Percentiles rank a stretch among this genome's conserved stretches.
These are phyloP conservation scores for Tetranychus truncatus DNA, from an alignment of 2,888 invertebrate genomes.

Conservation along the genomic window DNA sequence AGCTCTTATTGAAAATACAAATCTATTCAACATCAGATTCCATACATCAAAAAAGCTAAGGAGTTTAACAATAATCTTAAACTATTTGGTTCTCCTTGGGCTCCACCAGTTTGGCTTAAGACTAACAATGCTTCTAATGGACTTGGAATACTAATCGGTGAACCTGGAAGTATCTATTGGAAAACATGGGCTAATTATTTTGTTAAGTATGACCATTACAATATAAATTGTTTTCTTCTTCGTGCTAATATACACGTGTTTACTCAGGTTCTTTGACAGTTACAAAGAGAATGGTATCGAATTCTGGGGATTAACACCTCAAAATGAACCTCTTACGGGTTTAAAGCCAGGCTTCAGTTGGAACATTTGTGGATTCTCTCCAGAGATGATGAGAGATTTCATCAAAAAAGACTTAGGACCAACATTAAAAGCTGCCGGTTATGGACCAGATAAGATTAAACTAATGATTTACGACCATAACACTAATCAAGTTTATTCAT, in stretches of 20 bases:
- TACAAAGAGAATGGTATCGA: constrained; percentile 47
- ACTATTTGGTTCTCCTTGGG: constrained; percentile 40
- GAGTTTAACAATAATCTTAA: constrained; percentile 26
- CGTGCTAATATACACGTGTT: no score
- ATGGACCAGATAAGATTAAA: constrained; percentile 39
- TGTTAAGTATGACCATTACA: constrained; percentile 38
- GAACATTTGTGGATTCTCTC: constrained; percentile 22
- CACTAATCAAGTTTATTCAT: background rate
- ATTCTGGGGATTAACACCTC: constrained; percentile 64
- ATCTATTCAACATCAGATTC: constrained; percentile 30
- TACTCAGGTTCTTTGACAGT: constrained; percentile 49
- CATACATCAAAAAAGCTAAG: constrained; percentile 32
- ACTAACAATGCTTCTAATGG: constrained; percentile 36
- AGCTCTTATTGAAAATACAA: background rate
- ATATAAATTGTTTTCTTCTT: no score
- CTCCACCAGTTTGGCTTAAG: constrained; percentile 41
- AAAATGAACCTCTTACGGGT: constrained; percentile 54
- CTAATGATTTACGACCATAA: constrained; percentile 54
- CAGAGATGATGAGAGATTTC: constrained; percentile 44
- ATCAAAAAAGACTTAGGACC: constrained; percentile 55
- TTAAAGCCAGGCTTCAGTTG: constrained; percentile 37
- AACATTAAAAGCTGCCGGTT: constrained; percentile 42
- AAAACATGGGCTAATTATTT: constrained; percentile 65
- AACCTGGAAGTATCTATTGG: constrained; percentile 40
- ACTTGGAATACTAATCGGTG: constrained; percentile 33